Base-by-base conservation (phyloP, 2,113 vertebrate species). In the Sphaerodactylus townsendi region DNA sequence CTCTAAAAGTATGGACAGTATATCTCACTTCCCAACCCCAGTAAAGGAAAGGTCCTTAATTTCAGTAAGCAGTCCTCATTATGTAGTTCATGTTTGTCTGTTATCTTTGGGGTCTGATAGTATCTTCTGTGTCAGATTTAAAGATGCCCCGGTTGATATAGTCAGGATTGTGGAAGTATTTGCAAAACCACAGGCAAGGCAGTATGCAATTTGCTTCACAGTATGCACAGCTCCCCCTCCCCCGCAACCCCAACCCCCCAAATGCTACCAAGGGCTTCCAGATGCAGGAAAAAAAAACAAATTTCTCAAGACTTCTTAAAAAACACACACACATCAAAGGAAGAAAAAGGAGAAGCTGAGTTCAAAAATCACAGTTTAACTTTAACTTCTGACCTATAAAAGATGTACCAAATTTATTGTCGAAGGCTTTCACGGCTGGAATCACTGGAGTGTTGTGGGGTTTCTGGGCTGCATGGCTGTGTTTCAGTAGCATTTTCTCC, bases 121-220 rank as follows among this genome's bases (percentile, higher is more conserved):
- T 84, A 73, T 35, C 75, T 81, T 74, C 44, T 0, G 2, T n/a
- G n/a, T 72, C n/a, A 33, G 41, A 59, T 4, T 4, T 71, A 68
- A 88, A 91, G 91, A 87, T 80, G 74, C 81, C 66, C 5, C 65
- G n/a, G 82, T 4, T 71, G 87, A 81, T 90, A 72, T 86, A 62
- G 82, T 71, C 89, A 28, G 11, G 30, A 30, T 79, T 41, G 77
- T 0, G 1, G 73, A 79, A 15, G 81, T 92, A 85, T 33, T 75
- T 77, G 44, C 79, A 84, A 87, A 79, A 72, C 44, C 89, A 77
- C 83, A 30, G 2, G n/a, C 77, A 30, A 46, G 70, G 86, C 86
- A 82, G 66, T 53, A 33, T 1, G 73, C 87, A 68, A 79, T 33
- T 81, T 10, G 81, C 87, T 89, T 0, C 66, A 0, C 72, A 68